Conservation (phyloP, 2,797 vertebrate genomes). For the Denticeps clupeoides region DNA sequence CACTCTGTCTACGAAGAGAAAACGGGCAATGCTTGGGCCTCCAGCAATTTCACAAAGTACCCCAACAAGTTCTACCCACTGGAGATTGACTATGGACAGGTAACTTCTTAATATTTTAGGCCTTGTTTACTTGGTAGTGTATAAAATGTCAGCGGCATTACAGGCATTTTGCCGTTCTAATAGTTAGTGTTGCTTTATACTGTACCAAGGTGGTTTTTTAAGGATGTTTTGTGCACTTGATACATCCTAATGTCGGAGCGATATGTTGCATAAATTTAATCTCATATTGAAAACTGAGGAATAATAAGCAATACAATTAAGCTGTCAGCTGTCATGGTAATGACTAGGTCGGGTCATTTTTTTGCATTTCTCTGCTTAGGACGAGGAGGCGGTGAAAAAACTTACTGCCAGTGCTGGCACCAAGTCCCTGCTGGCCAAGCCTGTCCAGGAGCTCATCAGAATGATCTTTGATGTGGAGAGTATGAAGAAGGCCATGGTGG, state of each 20-base stretch:
- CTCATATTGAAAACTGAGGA: too few species aligned
- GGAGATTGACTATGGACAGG: slow-evolving; percentile 98
- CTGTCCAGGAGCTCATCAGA: slow-evolving; percentile 87
- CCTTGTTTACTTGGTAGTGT: background rate
- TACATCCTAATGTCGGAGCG: too few species aligned
- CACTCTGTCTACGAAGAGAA: slow-evolving; percentile 85
- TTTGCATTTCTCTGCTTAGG: too few species aligned
- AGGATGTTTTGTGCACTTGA: too few species aligned
- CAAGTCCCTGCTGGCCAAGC: slow-evolving; percentile 79
- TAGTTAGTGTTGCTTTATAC: too few species aligned
- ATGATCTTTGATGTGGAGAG: slow-evolving; percentile 96
- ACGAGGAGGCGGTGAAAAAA: slow-evolving; percentile 89
- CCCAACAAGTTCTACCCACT: slow-evolving; percentile 96
- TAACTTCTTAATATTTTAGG: slow-evolving; percentile 31
- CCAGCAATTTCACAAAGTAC: slow-evolving; percentile 84
- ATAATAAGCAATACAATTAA: too few species aligned
- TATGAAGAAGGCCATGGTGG: slow-evolving; percentile 99
- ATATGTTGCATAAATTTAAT: too few species aligned
- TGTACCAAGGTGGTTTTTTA: too few species aligned
- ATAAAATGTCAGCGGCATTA: too few species aligned
- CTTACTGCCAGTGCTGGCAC: slow-evolving; percentile 75
- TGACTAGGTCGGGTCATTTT: too few species aligned
- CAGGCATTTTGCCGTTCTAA: too few species aligned
- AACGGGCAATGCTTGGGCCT: slow-evolving; percentile 85
- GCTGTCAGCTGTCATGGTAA: too few species aligned